Evolutionary conservation across 2,888 invertebrate species (phyloP).

Genomic region (Andrena hattorfiana): DNA sequence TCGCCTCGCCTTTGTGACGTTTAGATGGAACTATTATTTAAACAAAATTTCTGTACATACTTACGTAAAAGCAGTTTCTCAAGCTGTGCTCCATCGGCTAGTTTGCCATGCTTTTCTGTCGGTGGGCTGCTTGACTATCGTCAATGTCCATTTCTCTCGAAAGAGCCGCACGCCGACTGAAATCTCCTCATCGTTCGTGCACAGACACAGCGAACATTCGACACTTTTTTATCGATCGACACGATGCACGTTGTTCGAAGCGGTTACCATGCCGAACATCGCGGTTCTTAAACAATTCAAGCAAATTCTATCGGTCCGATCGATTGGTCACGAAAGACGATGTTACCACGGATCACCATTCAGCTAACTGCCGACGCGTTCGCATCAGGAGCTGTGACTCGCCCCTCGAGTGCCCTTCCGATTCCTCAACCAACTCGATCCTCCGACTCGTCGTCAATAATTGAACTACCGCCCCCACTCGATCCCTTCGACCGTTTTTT

Average conservation of each 20-base stretch:
- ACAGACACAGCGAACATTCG: conserved; percentile 13
- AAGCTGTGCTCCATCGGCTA: neutral
- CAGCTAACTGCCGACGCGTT: neutral
- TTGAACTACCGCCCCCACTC: neutral
- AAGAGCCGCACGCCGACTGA: neutral
- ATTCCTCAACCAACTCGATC: neutral
- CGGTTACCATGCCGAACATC: conserved; percentile 42
- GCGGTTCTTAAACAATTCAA: conserved; percentile 64
- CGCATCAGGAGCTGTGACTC: neutral
- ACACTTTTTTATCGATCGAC: conserved; percentile 49
- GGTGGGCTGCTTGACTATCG: neutral
- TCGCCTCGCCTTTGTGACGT: too few relatives aligned
- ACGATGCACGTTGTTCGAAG: conserved; percentile 30
- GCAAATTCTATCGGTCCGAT: conserved; percentile 51
- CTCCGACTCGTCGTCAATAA: neutral
- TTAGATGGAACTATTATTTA: neutral
- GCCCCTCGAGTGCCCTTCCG: neutral
- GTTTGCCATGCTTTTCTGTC: neutral
- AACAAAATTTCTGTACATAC: neutral
- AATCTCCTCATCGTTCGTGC: neutral
- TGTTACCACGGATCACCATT: conserved; percentile 4
- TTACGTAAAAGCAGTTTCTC: conserved; percentile 16
- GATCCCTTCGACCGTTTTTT: too few relatives aligned
- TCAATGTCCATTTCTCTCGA: conserved; percentile 21
- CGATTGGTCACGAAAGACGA: conserved; percentile 34